phyloP scores from a whole-genome alignment of 2,797 vertebrate genomes.

The Chelmon rostratus region DNA sequence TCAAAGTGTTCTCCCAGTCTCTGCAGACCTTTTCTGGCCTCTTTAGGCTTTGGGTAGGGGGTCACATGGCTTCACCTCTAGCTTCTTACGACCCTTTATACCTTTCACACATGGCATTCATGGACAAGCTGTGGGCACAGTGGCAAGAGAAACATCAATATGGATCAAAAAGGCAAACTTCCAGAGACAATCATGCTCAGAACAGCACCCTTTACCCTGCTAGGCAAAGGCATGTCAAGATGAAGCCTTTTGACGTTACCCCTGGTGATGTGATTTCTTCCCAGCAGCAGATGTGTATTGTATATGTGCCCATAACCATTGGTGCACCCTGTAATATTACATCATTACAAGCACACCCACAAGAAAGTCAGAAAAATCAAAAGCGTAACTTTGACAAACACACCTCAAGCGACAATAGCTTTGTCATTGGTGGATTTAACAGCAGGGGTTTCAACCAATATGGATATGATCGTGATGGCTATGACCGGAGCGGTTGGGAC shows the following conservation, averaged over 20 bases:
- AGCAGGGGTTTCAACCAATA: constrained; percentile 43
- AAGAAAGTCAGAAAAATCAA: neutral
- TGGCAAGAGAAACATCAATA: constrained; percentile 70
- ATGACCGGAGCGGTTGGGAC: constrained; percentile 66
- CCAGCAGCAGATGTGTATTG: constrained; percentile 59
- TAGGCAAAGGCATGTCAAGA: constrained; percentile 41
- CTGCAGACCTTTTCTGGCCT: constrained; percentile 67
- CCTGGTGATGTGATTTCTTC: constrained; percentile 57
- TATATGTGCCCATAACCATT: constrained; percentile 73
- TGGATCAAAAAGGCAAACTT: constrained; percentile 16
- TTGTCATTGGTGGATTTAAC: constrained; percentile 15
- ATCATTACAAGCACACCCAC: constrained; percentile 8
- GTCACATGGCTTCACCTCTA: constrained; percentile 71
- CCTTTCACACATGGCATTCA: constrained; percentile 72
- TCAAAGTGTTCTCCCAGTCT: constrained; percentile 58
- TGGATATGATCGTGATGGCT: constrained; percentile 65
- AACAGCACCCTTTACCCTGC: constrained; percentile 29
- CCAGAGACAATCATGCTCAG: neutral
- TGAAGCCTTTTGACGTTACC: constrained; percentile 69
- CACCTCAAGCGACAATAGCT: neutral
- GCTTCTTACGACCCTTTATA: constrained; percentile 75
- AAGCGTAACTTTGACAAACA: constrained; percentile 9
- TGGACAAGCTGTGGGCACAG: constrained; percentile 71
- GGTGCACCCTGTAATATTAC: constrained; percentile 73
- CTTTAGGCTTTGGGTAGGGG: constrained; percentile 75